These are phyloP conservation scores for Danaus chrysippus DNA, from an alignment of 2,888 invertebrate genomes.

Conservation along the genomic window DNA sequence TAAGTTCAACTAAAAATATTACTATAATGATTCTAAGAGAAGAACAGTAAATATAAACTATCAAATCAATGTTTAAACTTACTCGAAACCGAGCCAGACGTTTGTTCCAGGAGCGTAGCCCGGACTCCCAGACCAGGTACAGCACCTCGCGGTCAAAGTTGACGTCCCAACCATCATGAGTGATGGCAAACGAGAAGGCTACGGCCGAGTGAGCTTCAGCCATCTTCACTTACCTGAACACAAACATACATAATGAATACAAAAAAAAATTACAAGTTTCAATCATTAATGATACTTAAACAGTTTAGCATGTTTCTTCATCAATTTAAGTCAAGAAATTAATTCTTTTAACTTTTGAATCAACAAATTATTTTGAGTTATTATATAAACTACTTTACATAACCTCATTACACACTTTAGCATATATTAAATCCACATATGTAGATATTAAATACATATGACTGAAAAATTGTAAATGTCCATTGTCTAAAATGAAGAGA, in stretches of 20 bases:
- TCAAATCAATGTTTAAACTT: slow-evolving; percentile 45
- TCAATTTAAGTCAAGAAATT: no score
- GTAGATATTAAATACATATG: no score
- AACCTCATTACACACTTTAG: no score
- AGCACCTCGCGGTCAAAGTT: slow-evolving; percentile 98
- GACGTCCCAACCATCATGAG: slow-evolving; percentile 98
- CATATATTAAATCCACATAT: no score
- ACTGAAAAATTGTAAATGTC: no score
- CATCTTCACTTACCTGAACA: slow-evolving; percentile 78
- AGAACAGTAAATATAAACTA: no score
- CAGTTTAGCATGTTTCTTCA: not conserved
- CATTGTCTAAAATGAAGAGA: no score
- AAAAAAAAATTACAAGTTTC: not conserved
- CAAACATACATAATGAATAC: slow-evolving; percentile 12
- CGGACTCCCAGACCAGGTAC: slow-evolving; percentile 96
- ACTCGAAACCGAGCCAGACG: slow-evolving; percentile 94
- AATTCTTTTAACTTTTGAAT: no score
- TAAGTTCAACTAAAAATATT: no score
- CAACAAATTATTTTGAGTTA: no score
- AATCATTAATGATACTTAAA: not conserved
- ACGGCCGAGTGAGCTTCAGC: slow-evolving; percentile 99
- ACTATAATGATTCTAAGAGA: no score
- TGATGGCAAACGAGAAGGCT: slow-evolving; percentile 97
- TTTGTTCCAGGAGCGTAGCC: slow-evolving; percentile 97
- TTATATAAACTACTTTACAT: no score